These are phyloP conservation scores for Propithecus coquereli DNA, from an alignment of 2,113 vertebrate genomes.

Conservation along the genomic window DNA sequence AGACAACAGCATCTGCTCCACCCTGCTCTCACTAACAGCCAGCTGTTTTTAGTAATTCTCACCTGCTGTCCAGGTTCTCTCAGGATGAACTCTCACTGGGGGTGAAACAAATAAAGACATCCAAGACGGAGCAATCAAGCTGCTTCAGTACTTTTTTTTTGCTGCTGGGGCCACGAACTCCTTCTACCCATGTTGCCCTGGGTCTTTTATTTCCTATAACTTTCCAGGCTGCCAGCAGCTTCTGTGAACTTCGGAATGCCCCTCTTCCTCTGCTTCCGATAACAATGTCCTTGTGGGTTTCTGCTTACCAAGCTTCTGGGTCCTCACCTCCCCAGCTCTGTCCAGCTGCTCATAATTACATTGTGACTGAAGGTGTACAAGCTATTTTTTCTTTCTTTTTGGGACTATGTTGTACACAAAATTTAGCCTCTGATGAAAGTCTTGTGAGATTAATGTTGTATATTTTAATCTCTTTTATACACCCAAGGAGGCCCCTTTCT, in stretches of 20 bases:
- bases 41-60: conserved; percentile 63
- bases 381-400: background rate
- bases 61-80: conserved; percentile 62
- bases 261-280: background rate
- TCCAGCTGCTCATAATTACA: background rate
- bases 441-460: background rate
- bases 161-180: background rate
- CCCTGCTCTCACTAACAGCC: background rate
- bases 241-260: background rate
- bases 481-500: background rate
- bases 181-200: background rate
- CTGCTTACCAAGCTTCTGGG: background rate
- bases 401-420: background rate
- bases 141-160: background rate
- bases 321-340: background rate
- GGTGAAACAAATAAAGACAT: conserved; percentile 49
- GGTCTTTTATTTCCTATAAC: background rate
- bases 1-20: conserved; percentile 52
- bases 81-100: conserved; percentile 58
- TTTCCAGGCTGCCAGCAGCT: background rate
- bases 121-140: background rate
- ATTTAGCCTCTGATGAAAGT: background rate
- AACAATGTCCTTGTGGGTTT: background rate
- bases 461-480: background rate
- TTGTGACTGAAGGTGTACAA: background rate